Evolutionary conservation across 1,140 invertebrate genomes (phyloP).

Genomic region (Lepidurus apus): DNA sequence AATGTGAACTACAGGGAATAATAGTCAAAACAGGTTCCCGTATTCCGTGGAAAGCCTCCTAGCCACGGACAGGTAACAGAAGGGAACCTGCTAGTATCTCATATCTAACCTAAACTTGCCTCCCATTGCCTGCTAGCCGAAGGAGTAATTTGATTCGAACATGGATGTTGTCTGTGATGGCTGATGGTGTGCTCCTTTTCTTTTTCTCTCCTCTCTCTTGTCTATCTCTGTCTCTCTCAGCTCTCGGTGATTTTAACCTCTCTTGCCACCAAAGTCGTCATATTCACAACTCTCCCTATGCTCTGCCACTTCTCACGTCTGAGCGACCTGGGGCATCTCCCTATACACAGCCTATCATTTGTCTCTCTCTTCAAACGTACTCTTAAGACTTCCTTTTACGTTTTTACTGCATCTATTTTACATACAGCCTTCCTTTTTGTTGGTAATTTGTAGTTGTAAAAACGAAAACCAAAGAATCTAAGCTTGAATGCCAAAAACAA

Average conservation of each 20-base stretch:
- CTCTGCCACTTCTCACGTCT: background rate
- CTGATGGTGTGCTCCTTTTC: background rate
- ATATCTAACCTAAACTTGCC: slow-evolving; percentile 11
- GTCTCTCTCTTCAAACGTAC: slow-evolving; percentile 18
- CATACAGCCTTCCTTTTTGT: slow-evolving; percentile 11
- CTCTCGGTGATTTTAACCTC: background rate
- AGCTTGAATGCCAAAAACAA: slow-evolving; percentile 1
- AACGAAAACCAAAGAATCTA: slow-evolving; percentile 8
- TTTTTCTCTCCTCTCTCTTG: background rate
- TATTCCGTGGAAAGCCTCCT: slow-evolving; percentile 9
- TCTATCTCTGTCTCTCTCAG: background rate
- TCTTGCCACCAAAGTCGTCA: slow-evolving; percentile 10
- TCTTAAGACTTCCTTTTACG: slow-evolving; percentile 18
- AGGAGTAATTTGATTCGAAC: slow-evolving; percentile 11
- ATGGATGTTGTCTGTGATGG: slow-evolving; percentile 9
- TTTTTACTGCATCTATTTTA: slow-evolving; percentile 12
- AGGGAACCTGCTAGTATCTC: background rate
- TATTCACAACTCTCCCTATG: background rate
- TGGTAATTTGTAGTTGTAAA: slow-evolving; percentile 6
- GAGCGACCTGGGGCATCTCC: background rate
- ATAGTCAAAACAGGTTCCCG: slow-evolving; percentile 18
- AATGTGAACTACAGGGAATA: slow-evolving; percentile 16
- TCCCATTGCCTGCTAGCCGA: slow-evolving; percentile 9
- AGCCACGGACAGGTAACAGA: background rate
- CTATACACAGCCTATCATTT: slow-evolving; percentile 9